Base-by-base conservation (phyloP, 37 sponge, comb jelly and placozoan genomes). In the Eunapius fragilis region DNA sequence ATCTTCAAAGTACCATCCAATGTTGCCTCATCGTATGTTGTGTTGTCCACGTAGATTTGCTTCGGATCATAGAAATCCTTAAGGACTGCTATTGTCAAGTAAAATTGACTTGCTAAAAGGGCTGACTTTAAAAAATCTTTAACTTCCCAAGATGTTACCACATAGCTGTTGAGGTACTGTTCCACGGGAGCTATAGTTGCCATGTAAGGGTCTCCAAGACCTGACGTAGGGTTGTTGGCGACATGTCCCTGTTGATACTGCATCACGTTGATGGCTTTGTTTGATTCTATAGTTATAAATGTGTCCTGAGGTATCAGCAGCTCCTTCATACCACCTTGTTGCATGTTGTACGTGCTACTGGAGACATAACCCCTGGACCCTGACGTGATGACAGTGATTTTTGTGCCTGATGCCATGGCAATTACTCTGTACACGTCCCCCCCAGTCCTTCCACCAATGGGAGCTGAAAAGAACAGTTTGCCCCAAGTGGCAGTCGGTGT, bases 401-500 rank as follows among this genome's bases (percentile, higher is more conserved):
- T 36, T 25, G 89, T 92, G 7, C 68, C 75, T 58, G 35, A 50
- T 31, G 47, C 41, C n/a, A 82, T 28, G 45, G 89, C 84, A 70
- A 92, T n/a, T 25, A 92, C 31, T 10, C 72, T 47, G 79, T 69
- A 79, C 6, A 80, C 23, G 37, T 82, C 86, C 33, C 49, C 70
- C 37, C 50, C 23, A 3, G 33, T 85, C 76, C 89, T 75, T 3
- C 48, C 76, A 13, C 12, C 2, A 31, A 89, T 72, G 50, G 93
- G 82, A 28, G 78, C 84, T 31, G 48, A 31, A 14, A 92, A 31
- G 33, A 89, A 88, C 25, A n/a, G 17, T 24, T 24, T 80, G 27
- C 93, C 93, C 89, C 89, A 92, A 41, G 86, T 88, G 12, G 75
- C 82, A 69, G 89, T 88, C 28, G 89, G 89, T 26, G 89, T 89